Percentiles rank a stretch among this genome's conserved stretches.
These are phyloP conservation scores for Caenorhabditis remanei DNA, from an alignment of 1,140 invertebrate species.

Conservation along the genomic window DNA sequence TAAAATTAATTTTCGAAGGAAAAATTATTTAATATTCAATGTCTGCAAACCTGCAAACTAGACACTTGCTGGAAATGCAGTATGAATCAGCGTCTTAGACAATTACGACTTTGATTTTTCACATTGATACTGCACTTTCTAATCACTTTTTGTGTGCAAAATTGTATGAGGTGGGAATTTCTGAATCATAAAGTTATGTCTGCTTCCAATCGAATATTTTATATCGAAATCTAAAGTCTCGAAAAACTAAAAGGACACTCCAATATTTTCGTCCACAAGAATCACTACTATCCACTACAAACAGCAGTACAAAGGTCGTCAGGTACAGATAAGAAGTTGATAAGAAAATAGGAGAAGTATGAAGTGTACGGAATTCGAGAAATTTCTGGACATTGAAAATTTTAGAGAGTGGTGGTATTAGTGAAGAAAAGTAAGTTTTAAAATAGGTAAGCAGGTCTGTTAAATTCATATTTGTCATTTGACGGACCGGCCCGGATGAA, in stretches of 20 bases:
- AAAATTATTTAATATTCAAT: background rate
- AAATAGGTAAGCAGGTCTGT: no score
- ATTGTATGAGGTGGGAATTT: background rate
- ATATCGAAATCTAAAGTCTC: no score
- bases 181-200: no score
- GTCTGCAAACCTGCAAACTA: background rate
- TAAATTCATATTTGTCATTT: no score
- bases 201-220: no score
- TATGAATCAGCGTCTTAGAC: background rate
- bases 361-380: background rate
- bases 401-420: background rate
- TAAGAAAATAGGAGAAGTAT: background rate
- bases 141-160: background rate
- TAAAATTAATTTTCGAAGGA: background rate
- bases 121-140: background rate
- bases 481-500: no score
- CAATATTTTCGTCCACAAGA: background rate
- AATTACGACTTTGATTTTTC: background rate
- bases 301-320: background rate
- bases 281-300: background rate
- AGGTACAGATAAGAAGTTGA: background rate
- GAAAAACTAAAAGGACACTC: no score
- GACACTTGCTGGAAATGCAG: background rate
- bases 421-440: background rate
- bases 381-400: background rate